Evolutionary conservation across 2,113 vertebrate species (phyloP), one percentile per base, ranked within the genome.

Genomic region (Neolamprologus caudopunctatus): DNA sequence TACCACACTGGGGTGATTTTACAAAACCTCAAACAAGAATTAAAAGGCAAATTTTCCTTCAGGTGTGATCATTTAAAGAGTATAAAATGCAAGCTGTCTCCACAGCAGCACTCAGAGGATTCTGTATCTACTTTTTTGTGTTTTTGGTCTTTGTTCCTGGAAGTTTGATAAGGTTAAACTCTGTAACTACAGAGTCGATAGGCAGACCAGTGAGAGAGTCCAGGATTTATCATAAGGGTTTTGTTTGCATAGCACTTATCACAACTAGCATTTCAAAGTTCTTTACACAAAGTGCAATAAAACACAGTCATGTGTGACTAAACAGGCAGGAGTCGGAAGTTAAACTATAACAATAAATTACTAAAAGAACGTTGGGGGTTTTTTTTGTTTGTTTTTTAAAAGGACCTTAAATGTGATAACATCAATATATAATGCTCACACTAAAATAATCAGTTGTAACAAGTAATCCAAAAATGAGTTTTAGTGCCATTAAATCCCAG

Each of bases 311-410:
- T 33, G 26, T 78, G 14, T 51, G 5, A 51, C 26, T 78, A 78
- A 78, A 78, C 71, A 8, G 45, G 8, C 37, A 75, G 24, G 71
- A 50, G 42, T 50, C 4, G 1, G 45, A 50, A 75, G 2, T 28
- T 51, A n/a, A 78, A 50, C 21, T 28, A 42, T n/a, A n/a, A 78
- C 26, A 13, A 51, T 78, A 31, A 78, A 50, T 50, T 50, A 31
- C 17, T 51, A 31, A n/a, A 78, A 63, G 58, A 63, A 35, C 17
- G 2, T 63, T 35, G 58, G 9, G 2, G 0, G 0, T 3, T 0
- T 16, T 4, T 55, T 61, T 63, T 19, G 5, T 3, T 33, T 11
- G 2, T 28, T 63, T 33, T 63, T 33, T 7, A 19, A 28, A 78
- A 26, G 21, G 45, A 31, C 42, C 10, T 11, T 51, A 19, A 19